Evolutionary conservation across 2,888 invertebrate species (phyloP).

Genomic region (Bedellia somnulentella): DNA sequence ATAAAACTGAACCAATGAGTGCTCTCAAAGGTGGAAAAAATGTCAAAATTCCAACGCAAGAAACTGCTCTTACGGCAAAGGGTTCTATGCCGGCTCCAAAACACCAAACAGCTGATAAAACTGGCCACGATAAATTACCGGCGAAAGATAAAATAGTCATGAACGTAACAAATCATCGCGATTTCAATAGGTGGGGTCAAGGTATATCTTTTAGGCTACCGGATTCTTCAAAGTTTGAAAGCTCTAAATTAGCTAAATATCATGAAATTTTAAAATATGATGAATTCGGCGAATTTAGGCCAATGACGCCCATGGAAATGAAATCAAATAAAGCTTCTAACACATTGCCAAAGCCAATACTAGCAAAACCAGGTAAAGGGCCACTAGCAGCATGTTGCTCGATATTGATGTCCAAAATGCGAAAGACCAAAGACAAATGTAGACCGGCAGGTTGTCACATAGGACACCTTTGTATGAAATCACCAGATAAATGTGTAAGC

Average conservation of each 20-base stretch:
- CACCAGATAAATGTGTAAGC: too few species aligned
- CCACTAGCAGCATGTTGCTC: neutral
- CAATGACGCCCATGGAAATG: slow-evolving; percentile 17
- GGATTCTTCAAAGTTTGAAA: too few species aligned
- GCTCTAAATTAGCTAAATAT: slow-evolving; percentile 30
- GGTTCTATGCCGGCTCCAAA: too few species aligned
- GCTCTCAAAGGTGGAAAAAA: slow-evolving; percentile 6
- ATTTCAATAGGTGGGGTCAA: too few species aligned
- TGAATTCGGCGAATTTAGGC: slow-evolving; percentile 25
- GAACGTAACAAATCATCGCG: too few species aligned
- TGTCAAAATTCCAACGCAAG: slow-evolving; percentile 7
- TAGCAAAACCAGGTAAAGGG: neutral
- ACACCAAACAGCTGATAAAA: neutral
- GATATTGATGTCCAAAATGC: too few species aligned
- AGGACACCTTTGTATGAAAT: too few species aligned
- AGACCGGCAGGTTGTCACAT: too few species aligned
- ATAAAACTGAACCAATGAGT: neutral
- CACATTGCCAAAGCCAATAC: slow-evolving; percentile 18
- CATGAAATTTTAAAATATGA: slow-evolving; percentile 35
- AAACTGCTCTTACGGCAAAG: neutral
- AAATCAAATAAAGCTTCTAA: slow-evolving; percentile 40
- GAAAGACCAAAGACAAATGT: too few species aligned
- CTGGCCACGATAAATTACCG: too few species aligned
- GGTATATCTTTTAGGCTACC: too few species aligned
- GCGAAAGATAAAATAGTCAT: too few species aligned